Conservation (phyloP, 1,140 invertebrate genomes). For the Drosophila carrolli region DNA sequence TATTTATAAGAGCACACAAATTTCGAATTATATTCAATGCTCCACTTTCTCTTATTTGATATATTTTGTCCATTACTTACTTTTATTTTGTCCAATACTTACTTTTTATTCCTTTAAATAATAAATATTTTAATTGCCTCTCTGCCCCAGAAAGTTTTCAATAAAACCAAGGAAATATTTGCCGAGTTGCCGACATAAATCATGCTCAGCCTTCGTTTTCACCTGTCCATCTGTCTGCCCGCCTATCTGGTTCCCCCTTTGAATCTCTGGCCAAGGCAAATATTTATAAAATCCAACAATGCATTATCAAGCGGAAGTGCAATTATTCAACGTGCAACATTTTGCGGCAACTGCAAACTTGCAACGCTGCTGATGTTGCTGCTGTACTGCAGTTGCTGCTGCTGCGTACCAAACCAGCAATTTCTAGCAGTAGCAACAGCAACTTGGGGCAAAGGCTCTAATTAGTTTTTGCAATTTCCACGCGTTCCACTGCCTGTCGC, state of each 20-base stretch:
- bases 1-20: background rate
- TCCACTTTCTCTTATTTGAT: background rate
- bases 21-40: background rate
- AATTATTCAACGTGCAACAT: constrained; percentile 83
- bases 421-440: constrained; percentile 64
- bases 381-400: constrained; percentile 16
- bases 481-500: constrained; percentile 69
- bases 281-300: constrained; percentile 84
- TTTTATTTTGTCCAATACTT: background rate
- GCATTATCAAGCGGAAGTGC: constrained; percentile 82
- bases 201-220: constrained; percentile 41
- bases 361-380: constrained; percentile 28
- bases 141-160: constrained; percentile 19
- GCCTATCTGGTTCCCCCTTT: constrained; percentile 8
- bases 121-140: constrained; percentile 25
- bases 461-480: constrained; percentile 82
- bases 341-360: constrained; percentile 69
- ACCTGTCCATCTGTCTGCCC: constrained; percentile 34
- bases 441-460: constrained; percentile 74
- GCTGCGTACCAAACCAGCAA: constrained; percentile 76
- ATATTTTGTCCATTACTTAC: background rate
- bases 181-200: constrained; percentile 27
- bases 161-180: constrained; percentile 27
- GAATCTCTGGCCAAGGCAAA: constrained; percentile 58
- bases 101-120: background rate